Evolutionary conservation across 1,140 invertebrate genomes (phyloP).

Genomic region (Trichonephila inaurata): DNA sequence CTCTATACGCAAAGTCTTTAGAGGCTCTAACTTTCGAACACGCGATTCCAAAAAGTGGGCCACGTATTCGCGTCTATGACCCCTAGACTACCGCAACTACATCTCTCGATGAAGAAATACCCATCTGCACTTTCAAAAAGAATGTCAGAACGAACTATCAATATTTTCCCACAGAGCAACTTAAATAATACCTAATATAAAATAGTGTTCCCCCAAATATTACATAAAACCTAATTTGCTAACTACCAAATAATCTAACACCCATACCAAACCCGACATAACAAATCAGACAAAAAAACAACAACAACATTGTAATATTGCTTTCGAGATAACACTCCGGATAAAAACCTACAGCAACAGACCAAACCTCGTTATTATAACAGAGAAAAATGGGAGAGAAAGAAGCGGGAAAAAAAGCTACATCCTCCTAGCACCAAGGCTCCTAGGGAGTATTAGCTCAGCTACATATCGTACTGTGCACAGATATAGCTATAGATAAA

Average conservation of each 20-base stretch:
- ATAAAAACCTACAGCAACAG: not conserved
- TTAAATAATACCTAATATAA: too few relatives aligned
- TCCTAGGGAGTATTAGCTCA: constrained; percentile 20
- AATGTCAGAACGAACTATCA: too few relatives aligned
- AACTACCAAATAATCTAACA: not conserved
- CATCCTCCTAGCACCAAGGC: not conserved
- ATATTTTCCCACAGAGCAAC: too few relatives aligned
- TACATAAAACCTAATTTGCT: not conserved
- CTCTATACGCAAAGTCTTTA: too few relatives aligned
- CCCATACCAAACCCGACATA: not conserved
- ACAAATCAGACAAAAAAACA: not conserved
- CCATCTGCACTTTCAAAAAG: too few relatives aligned
- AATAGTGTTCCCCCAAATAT: too few relatives aligned
- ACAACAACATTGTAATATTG: not conserved
- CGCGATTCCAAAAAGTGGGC: too few relatives aligned
- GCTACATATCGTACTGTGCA: constrained; percentile 19
- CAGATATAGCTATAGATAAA: constrained; percentile 32
- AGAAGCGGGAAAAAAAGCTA: not conserved
- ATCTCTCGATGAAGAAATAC: too few relatives aligned
- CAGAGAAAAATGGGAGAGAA: not conserved
- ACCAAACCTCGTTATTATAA: constrained; percentile 20
- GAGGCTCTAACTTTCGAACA: too few relatives aligned
- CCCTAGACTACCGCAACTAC: too few relatives aligned
- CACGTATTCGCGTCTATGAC: too few relatives aligned
- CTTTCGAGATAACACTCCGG: not conserved